phyloP scores from a whole-genome alignment of 2,797 vertebrate genomes.

The Lepilemur ruficaudatus region DNA sequence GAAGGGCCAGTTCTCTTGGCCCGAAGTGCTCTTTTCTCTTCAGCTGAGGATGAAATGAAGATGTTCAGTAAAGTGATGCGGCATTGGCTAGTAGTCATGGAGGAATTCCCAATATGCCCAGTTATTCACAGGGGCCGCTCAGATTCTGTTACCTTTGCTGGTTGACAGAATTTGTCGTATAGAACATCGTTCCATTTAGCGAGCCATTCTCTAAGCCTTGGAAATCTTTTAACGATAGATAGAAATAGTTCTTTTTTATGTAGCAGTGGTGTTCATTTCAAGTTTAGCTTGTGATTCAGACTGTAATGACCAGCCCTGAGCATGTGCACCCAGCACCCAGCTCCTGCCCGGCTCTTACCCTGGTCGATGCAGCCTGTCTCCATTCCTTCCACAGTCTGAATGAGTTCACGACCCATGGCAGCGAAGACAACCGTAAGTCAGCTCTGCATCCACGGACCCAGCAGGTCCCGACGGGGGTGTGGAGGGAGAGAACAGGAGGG shows the following conservation, averaged over 20 bases:
- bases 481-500: not conserved
- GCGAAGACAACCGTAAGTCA: slow-evolving; percentile 94
- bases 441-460: no score
- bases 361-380: not conserved
- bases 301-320: not conserved
- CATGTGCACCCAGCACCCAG: not conserved
- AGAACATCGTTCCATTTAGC: not conserved
- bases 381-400: slow-evolving; percentile 88
- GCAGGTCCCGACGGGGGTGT: not conserved
- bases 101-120: not conserved
- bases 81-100: not conserved
- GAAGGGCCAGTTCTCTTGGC: not conserved
- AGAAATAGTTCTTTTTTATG: not conserved
- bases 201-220: not conserved
- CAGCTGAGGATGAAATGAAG: not conserved
- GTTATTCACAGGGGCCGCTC: not conserved
- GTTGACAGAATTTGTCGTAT: not conserved
- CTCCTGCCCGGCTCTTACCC: not conserved
- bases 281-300: not conserved
- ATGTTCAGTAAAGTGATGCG: not conserved
- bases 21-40: not conserved
- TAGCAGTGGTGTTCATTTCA: not conserved
- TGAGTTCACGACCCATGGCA: slow-evolving; percentile 97
- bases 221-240: not conserved
- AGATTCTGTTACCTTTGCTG: not conserved